Conservation (phyloP, 2,113 vertebrate genomes). For the Ifrita kowaldi region DNA sequence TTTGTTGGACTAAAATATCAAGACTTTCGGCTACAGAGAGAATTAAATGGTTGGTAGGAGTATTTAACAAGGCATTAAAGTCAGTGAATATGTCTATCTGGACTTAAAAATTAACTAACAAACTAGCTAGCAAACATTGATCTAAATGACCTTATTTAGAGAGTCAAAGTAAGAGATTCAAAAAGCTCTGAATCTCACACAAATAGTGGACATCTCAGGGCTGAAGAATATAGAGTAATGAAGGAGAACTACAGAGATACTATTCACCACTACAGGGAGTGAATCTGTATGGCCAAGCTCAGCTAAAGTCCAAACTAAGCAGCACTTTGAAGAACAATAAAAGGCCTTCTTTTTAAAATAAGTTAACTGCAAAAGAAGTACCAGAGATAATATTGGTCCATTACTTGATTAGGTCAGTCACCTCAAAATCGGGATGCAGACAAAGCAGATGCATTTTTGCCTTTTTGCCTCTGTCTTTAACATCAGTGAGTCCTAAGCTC, state of each 20-base stretch:
- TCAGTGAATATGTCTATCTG: background rate
- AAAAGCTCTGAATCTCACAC: background rate
- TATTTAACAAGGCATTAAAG: background rate
- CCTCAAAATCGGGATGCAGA: background rate
- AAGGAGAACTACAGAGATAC: background rate
- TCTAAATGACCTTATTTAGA: background rate
- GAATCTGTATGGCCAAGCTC: background rate
- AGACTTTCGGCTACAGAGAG: background rate
- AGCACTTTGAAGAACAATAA: background rate
- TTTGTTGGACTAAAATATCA: background rate
- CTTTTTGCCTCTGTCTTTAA: background rate
- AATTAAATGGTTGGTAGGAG: background rate
- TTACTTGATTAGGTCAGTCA: background rate
- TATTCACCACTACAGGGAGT: background rate
- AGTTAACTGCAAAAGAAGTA: background rate
- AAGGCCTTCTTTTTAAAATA: background rate
- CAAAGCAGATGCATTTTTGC: background rate
- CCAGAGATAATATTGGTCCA: background rate
- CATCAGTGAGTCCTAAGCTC: background rate
- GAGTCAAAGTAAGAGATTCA: background rate
- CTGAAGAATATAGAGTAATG: background rate
- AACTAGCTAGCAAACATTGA: background rate
- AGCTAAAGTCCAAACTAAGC: background rate
- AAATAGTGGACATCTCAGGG: background rate
- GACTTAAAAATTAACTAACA: background rate